Evolutionary conservation across 2,888 invertebrate species (phyloP), one percentile per base, ranked within the genome.

Genomic region (Pristionchus fissidentatus): DNA sequence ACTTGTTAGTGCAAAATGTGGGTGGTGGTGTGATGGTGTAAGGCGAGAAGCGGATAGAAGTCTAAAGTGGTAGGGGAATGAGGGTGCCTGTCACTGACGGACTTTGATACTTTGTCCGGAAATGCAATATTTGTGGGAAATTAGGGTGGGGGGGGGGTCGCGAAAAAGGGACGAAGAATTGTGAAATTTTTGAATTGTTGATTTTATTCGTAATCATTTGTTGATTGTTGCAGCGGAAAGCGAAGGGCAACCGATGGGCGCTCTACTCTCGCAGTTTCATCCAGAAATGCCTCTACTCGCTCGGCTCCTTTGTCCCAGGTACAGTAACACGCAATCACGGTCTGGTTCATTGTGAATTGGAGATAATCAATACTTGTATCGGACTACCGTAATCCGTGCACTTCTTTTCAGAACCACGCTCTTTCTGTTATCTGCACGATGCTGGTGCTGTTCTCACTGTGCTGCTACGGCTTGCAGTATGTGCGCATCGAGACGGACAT

Each of bases 401-500:
- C 29, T 62, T 75, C 41, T 3, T 90, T 90, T 19, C 88, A 91
- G 66, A 84, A 84, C 10, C 87, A 90, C 84, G 87, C 91, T 10
- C 84, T 85, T 83, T 85, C 85, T 66, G 87, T 92, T 35, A 88
- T 96, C 96, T 89, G 96, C 96, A 89, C 96, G 96, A 94, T 91
- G 26, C 86, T 88, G 32, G 73, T 87, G 52, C 80, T 96, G 96
- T 91, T 96, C 96, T 90, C 97, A 96, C 94, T 92, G 13, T 92
- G 90, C 60, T 97, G 97, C 94, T 96, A 98, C 90, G 98, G 97
- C 86, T 95, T 99, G 90, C 98, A 97, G 94, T 96, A 96, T 87
- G 96, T 96, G 90, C 96, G 95, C 92, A 95, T 97, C 90, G 97
- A 98, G 94, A 97, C 97, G 85, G 95, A 97, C 93, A 96, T 98